Percentiles rank a stretch among this genome's conserved stretches.
Conservation (phyloP, 2,888 invertebrate species). For the Drosophila rellima region DNA sequence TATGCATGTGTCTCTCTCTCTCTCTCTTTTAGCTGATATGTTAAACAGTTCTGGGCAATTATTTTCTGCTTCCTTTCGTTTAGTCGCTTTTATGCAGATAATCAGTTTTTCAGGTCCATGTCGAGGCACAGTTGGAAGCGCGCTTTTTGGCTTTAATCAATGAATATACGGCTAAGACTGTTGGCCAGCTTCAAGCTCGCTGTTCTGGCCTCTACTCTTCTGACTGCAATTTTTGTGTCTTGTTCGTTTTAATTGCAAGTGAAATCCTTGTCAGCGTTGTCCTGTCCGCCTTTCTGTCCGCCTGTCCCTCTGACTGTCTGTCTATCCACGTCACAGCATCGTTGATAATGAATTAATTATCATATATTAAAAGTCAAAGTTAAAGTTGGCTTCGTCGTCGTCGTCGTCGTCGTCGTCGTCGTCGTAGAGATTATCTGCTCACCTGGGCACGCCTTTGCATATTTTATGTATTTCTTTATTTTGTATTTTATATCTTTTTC, state of each 20-base stretch:
- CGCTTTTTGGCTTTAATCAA: conserved; percentile 68
- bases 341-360: conserved; percentile 83
- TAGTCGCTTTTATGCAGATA: conserved; percentile 78
- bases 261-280: conserved; percentile 79
- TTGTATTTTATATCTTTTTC: no score
- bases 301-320: conserved; percentile 36
- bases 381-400: conserved; percentile 41
- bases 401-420: conserved; percentile 14
- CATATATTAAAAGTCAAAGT: conserved; percentile 82
- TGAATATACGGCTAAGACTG: conserved; percentile 44
- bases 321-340: conserved; percentile 69
- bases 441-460: conserved; percentile 78
- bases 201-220: conserved; percentile 7
- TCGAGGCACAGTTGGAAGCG: conserved; percentile 64
- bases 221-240: conserved; percentile 73
- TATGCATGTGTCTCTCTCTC: conserved; percentile 13
- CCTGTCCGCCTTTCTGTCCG: conserved; percentile 19
- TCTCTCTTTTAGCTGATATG: conserved; percentile 61
- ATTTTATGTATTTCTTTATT: conserved; percentile 67
- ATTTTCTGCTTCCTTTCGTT: conserved; percentile 64
- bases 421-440: conserved; percentile 53
- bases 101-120: conserved; percentile 77
- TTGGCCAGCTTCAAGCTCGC: conserved; percentile 14
- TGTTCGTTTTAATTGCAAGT: conserved; percentile 82
- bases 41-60: conserved; percentile 83